A percentile compares a stretch with the other conserved stretches of the same genome.
Conservation (phyloP, 2,797 vertebrate species). For the Cichlasoma orientale region DNA sequence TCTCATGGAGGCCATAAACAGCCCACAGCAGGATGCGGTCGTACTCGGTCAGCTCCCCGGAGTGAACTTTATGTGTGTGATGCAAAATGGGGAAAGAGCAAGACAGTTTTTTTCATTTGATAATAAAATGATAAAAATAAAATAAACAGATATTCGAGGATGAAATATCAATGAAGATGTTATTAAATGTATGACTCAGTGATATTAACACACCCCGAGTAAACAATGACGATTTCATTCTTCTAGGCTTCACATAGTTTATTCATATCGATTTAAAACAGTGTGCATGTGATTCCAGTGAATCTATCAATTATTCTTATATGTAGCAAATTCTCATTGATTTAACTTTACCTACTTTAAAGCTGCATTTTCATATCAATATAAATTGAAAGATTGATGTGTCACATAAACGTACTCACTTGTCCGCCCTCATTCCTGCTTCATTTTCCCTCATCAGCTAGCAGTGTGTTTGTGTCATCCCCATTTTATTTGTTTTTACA, state of each 20-base stretch:
- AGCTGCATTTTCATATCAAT: neutral
- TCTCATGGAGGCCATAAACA: slow-evolving; percentile 21
- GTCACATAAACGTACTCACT: neutral
- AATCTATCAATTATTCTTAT: neutral
- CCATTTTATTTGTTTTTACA: neutral
- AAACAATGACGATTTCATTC: slow-evolving; percentile 39
- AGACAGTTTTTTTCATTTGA: neutral
- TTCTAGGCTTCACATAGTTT: neutral
- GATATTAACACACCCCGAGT: slow-evolving; percentile 34
- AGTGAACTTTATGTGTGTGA: neutral
- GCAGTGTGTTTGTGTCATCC: neutral
- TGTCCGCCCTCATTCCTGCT: neutral
- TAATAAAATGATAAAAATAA: neutral
- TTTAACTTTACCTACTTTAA: no score
- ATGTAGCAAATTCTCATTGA: no score
- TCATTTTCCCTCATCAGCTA: neutral
- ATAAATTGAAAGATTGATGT: neutral
- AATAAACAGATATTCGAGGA: neutral
- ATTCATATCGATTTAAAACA: neutral
- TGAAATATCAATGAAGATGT: neutral
- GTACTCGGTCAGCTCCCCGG: slow-evolving; percentile 14
- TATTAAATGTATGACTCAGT: slow-evolving; percentile 35
- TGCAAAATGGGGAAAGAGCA: neutral
- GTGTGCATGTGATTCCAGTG: neutral
- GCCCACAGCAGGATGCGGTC: slow-evolving; percentile 2